These are phyloP conservation scores for Caenorhabditis tropicalis DNA, from an alignment of 1,140 invertebrate genomes.

Conservation along the genomic window DNA sequence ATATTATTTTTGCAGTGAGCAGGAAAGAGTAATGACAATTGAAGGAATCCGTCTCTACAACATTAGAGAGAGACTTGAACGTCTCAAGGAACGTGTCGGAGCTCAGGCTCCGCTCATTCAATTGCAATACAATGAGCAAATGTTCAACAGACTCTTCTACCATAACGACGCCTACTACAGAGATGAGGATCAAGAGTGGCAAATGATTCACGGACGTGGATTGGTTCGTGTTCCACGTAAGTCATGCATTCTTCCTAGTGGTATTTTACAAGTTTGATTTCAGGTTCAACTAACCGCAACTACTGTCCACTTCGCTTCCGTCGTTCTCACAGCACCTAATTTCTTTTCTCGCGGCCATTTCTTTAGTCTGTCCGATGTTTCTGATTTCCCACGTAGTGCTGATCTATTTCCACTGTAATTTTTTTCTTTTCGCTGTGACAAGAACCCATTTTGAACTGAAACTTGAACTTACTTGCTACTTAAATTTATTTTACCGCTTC, in stretches of 20 bases:
- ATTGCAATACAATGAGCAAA: not conserved
- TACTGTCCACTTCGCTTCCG: conserved; percentile 21
- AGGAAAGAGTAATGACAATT: not conserved
- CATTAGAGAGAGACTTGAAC: not conserved
- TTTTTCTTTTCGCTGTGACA: too few relatives aligned
- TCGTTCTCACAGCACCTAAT: not conserved
- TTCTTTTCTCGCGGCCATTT: not conserved
- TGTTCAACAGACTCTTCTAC: not conserved
- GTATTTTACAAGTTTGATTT: not conserved
- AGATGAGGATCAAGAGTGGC: conserved; percentile 1
- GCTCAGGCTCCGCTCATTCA: not conserved
- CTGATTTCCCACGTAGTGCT: too few relatives aligned
- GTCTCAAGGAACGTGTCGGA: not conserved
- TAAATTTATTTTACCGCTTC: too few relatives aligned
- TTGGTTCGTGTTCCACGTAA: conserved; percentile 13
- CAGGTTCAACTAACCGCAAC: conserved; percentile 4
- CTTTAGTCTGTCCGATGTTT: not conserved
- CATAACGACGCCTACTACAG: not conserved
- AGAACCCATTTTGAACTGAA: too few relatives aligned
- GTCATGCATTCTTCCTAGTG: not conserved
- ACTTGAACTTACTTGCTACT: too few relatives aligned
- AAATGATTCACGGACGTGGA: conserved; percentile 3
- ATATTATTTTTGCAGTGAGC: not conserved
- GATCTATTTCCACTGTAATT: too few relatives aligned
- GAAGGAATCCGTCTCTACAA: not conserved